Base-by-base conservation (phyloP, 1,140 invertebrate genomes). In the Drosophila ananassae region DNA sequence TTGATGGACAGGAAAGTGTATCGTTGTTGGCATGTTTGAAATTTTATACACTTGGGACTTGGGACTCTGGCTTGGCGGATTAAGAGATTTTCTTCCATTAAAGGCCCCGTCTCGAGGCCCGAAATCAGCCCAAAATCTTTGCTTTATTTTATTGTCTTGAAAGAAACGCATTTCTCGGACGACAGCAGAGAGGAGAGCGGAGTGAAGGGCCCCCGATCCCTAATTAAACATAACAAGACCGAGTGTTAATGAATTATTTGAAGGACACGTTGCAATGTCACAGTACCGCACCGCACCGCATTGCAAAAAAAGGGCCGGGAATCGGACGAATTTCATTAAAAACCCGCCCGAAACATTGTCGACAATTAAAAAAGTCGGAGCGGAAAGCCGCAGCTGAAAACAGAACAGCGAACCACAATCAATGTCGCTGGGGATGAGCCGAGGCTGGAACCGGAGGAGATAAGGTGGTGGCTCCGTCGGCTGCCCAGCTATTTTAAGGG, bases 181-280 rank as follows among this genome's bases (percentile, higher is more conserved):
- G 4, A 6, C 5, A 5, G 5, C 25, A 5, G 25, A 24, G 8
- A 21, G 21, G 7, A 24, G 3, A 44, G 13, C n/a, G 10, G 12
- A 37, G 34, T 12, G 12, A n/a, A 37, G 34, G 12, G 34, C 10
- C 34, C 28, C 47, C 48, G 41, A 58, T 82, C 69, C 73, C 81
- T 77, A 84, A 80, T 83, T 79, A 84, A 89, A 89, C 64, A 84
- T 89, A 89, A 89, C 77, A 84, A 79, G 80, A 84, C 77, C 84
- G 89, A 89, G 84, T 89, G 84, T 89, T 89, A 89, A 89, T 89
- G 84, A 89, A 89, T 89, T 89, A 89, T 89, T 89, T 89, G 85
- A 77, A 89, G 84, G 84, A 89, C 84, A 89, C 74, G 76, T 77
- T 57, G 79, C 79, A 82, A 89, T 89, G 84, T 72, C 72, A 56